These are phyloP conservation scores for Spilarctia lutea DNA, from an alignment of 2,888 invertebrate species.

Conservation along the genomic window DNA sequence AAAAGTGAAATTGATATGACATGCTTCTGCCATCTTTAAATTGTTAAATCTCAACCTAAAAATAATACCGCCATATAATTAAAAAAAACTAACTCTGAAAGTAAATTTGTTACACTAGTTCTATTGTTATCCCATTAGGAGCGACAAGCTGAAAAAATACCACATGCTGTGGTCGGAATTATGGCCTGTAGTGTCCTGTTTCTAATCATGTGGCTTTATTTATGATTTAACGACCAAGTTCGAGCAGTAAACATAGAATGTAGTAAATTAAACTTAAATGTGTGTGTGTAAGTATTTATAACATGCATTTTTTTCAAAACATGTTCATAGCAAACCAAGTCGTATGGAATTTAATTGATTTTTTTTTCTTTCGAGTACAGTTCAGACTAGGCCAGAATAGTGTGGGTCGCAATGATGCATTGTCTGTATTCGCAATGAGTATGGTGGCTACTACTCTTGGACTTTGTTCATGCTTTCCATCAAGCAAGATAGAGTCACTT, in stretches of 20 bases:
- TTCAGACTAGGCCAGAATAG: not conserved
- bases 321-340: not conserved
- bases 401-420: no score
- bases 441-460: no score
- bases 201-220: constrained; percentile 22
- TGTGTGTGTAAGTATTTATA: no score
- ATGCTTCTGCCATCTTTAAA: not conserved
- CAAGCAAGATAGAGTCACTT: no score
- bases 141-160: constrained; percentile 47
- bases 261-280: not conserved
- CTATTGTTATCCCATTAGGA: constrained; percentile 26
- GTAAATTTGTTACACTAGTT: constrained; percentile 27
- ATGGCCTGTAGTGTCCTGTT: constrained; percentile 21
- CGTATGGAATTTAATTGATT: not conserved
- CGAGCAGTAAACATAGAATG: not conserved
- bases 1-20: not conserved
- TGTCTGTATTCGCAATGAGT: no score
- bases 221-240: not conserved
- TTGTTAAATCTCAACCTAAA: not conserved
- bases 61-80: not conserved
- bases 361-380: accelerated
- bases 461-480: no score
- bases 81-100: not conserved
- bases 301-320: not conserved
- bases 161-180: constrained; percentile 49